These are phyloP conservation scores for Diarsia brunnea DNA, from an alignment of 2,888 invertebrate genomes.

Conservation along the genomic window DNA sequence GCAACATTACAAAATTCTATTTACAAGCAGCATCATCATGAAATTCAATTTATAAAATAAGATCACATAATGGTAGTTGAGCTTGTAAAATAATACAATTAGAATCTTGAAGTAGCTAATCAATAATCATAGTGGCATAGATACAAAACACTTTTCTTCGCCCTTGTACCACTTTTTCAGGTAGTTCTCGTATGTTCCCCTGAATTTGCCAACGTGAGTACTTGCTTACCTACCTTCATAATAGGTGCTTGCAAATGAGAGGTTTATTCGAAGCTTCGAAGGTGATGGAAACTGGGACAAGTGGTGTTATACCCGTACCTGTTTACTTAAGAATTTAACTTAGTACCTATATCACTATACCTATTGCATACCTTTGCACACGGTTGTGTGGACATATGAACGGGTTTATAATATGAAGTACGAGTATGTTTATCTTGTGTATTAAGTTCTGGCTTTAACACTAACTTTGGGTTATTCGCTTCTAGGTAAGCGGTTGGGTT, in stretches of 20 bases:
- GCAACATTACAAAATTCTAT: background rate
- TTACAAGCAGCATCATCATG: background rate
- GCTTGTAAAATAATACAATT: background rate
- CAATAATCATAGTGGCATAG: background rate
- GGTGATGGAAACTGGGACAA: constrained; percentile 62
- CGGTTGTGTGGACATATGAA: background rate
- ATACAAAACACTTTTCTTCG: constrained; percentile 32
- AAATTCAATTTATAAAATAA: background rate
- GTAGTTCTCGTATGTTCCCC: constrained; percentile 18
- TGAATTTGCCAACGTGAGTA: constrained; percentile 39
- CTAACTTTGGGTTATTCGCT: too few species aligned
- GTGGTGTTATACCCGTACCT: constrained; percentile 39
- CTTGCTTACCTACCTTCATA: constrained; percentile 13
- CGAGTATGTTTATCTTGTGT: constrained; percentile 9
- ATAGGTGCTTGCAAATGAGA: constrained; percentile 47
- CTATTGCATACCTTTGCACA: background rate
- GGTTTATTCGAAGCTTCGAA: constrained; percentile 59
- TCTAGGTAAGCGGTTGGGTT: background rate
- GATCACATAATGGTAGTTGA: background rate
- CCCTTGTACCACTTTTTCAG: constrained; percentile 54
- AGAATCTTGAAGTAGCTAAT: constrained; percentile 1
- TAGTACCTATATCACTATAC: background rate
- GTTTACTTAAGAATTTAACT: constrained; percentile 27
- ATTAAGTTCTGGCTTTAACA: background rate
- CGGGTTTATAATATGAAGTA: background rate